phyloP scores from a whole-genome alignment of 2,888 invertebrate species.

The Nemapogon koenigi region DNA sequence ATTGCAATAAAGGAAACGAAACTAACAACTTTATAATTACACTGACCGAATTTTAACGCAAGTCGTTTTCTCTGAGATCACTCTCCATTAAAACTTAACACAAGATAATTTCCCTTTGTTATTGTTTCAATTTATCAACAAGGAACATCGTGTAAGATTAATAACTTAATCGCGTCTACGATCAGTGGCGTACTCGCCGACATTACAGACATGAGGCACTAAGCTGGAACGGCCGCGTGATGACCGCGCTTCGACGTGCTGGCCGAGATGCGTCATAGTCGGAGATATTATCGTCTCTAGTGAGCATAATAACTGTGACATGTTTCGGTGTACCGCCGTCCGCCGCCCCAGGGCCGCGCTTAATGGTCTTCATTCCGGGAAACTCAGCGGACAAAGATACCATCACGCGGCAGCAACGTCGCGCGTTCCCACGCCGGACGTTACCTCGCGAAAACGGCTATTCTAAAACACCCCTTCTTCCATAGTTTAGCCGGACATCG shows the following conservation, averaged over 20 bases:
- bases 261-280: conserved; percentile 33
- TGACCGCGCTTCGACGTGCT: conserved; percentile 1
- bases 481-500: conserved; percentile 32
- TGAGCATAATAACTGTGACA: conserved; percentile 62
- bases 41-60: too few species aligned
- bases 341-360: conserved; percentile 44
- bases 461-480: conserved; percentile 23
- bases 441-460: conserved; percentile 34
- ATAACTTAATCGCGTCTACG: conserved; percentile 35
- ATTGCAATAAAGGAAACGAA: too few species aligned
- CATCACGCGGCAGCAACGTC: conserved; percentile 50
- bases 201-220: conserved; percentile 32
- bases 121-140: conserved; percentile 4
- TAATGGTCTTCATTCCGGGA: conserved; percentile 57
- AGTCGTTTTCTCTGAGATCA: too few species aligned
- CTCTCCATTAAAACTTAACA: too few species aligned
- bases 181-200: conserved; percentile 29
- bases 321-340: conserved; percentile 49
- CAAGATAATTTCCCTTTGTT: too few species aligned
- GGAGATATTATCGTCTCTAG: conserved; percentile 57
- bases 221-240: conserved; percentile 25
- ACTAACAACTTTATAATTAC: too few species aligned
- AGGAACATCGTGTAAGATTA: conserved; percentile 6
- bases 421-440: conserved; percentile 42
- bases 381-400: conserved; percentile 35